Base-by-base conservation (phyloP, 1,140 invertebrate genomes). In the Formica selysi region DNA sequence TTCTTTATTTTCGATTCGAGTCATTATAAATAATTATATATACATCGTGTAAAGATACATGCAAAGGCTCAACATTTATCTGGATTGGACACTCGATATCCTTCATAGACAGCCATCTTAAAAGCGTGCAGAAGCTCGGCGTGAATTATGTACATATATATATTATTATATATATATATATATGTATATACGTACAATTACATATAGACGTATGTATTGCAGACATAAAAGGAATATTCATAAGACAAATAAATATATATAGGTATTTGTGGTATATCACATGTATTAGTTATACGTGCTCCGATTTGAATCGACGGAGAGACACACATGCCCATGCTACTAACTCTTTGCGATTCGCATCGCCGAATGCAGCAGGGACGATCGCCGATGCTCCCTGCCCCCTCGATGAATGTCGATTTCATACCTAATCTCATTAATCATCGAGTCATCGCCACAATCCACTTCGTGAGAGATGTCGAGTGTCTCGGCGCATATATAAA, bases 41-140 rank as follows among this genome's bases (percentile, higher is more conserved):
- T 41, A 70, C 32, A 6, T 38, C 36, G 26, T 68, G 62, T 32
- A 4, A 38, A 59, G 22, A 51, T 64, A 64, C 89, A 90, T 90
- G 89, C 89, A 90, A 80, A 83, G 81, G 73, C 29, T 83, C 57
- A 74, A 89, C 89, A 90, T 87, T 74, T 76, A 90, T 87, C 71
- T 44, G 48, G 76, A 76, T 59, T 76, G 70, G 73, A 76, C 68
- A 89, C 73, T 80, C 78, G 51, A 83, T 80, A 71, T 51, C 85
- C 71, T 87, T 68, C 59, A 59, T 85, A 68, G 59, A 88, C 92
- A 94, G 93, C 90, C 91, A 92, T 85, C 89, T 91, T 91, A 86
- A 89, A 94, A 94, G 94, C 93, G 94, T 94, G 94, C 92, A 94
- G 38, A 94, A 94, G 93, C 93, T 93, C 90, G 89, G 93, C 92